Evolutionary conservation across 1,140 invertebrate genomes (phyloP).

Genomic region (Bombus waltoni): DNA sequence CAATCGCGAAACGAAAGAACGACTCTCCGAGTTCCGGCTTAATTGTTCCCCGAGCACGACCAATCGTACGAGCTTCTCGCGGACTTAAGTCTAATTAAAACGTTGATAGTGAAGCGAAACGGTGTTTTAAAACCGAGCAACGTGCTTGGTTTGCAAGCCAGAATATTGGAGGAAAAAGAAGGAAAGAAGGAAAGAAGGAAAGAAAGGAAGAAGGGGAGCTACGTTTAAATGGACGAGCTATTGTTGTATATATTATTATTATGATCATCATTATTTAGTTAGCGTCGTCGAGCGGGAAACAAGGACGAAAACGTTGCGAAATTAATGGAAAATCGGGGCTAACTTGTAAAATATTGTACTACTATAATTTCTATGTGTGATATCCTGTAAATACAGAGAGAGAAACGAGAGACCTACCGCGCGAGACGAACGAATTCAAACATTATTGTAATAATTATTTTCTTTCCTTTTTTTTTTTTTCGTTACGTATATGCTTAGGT

Average conservation of each 20-base stretch:
- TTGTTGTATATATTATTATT: conserved; percentile 40
- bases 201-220: too few species aligned
- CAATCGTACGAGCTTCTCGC: conserved; percentile 6
- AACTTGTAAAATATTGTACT: conserved; percentile 70
- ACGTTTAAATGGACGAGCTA: neutral
- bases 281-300: neutral
- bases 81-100: conserved; percentile 11
- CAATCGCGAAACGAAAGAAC: conserved; percentile 25
- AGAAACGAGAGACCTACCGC: conserved; percentile 13
- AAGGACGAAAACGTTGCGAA: too few species aligned
- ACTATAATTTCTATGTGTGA: conserved; percentile 76
- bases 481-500: conserved; percentile 75
- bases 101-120: neutral
- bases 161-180: too few species aligned
- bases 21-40: neutral
- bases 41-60: conserved; percentile 37
- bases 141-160: accelerated
- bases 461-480: conserved; percentile 67
- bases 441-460: conserved; percentile 68
- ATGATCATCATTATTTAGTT: neutral
- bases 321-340: neutral
- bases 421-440: conserved; percentile 46
- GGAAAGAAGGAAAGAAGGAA: neutral
- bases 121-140: neutral
- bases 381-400: conserved; percentile 77